Conservation (phyloP, 2,113 vertebrate genomes). For the Trachemys scripta region DNA sequence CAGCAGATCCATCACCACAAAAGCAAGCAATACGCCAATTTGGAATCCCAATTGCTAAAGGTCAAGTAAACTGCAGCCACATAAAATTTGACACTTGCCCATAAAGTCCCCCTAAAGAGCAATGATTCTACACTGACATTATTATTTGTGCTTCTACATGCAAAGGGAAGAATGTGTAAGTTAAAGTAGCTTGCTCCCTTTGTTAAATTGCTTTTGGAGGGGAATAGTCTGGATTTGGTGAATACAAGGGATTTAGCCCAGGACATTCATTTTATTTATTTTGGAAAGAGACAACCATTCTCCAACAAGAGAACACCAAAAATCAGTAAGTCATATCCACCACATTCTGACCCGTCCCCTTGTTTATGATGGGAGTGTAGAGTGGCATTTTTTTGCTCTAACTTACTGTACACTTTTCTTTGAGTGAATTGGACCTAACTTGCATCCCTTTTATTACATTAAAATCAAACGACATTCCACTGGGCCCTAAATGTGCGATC, state of each 20-base stretch:
- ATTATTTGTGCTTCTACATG: background rate
- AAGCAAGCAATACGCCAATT: background rate
- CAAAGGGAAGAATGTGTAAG: background rate
- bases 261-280: background rate
- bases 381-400: background rate
- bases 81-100: background rate
- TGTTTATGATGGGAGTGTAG: background rate
- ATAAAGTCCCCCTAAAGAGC: background rate
- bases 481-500: background rate
- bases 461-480: background rate
- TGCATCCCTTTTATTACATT: background rate
- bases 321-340: background rate
- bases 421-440: background rate
- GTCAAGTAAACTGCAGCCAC: background rate
- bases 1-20: rapidly evolving
- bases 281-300: background rate
- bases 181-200: background rate
- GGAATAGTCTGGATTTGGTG: background rate
- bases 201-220: background rate
- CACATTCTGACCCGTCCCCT: background rate
- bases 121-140: background rate
- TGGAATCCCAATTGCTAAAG: background rate
- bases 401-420: background rate
- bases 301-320: background rate
- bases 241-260: background rate